phyloP scores from a whole-genome alignment of 2,888 invertebrate species.

The Lycophotia porphyrea region DNA sequence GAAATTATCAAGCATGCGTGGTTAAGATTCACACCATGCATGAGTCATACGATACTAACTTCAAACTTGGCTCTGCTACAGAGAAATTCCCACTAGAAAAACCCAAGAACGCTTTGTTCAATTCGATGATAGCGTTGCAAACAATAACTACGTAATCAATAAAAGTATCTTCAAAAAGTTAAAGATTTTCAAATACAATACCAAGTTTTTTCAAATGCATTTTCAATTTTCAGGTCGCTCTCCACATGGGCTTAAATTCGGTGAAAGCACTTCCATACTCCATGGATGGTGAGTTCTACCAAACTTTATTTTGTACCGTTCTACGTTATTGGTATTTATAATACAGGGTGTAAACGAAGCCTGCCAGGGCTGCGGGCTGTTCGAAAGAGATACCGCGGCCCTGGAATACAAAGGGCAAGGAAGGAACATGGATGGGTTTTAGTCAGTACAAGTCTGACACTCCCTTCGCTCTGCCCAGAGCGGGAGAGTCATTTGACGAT shows the following conservation, averaged over 20 bases:
- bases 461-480: too few relatives aligned
- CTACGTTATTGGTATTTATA: slow-evolving; percentile 14
- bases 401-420: too few relatives aligned
- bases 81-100: slow-evolving; percentile 7
- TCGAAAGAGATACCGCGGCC: too few relatives aligned
- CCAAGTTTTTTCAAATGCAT: background rate
- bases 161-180: background rate
- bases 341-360: background rate
- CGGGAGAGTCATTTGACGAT: too few relatives aligned
- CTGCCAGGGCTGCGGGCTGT: too few relatives aligned
- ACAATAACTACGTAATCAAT: background rate
- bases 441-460: too few relatives aligned
- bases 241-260: background rate
- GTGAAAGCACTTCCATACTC: background rate
- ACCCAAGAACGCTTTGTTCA: background rate
- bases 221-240: slow-evolving; percentile 7
- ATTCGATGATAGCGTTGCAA: background rate
- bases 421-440: too few relatives aligned
- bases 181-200: background rate
- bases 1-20: background rate
- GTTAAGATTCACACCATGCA: background rate
- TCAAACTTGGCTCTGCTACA: background rate
- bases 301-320: background rate
- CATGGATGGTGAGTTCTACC: slow-evolving; percentile 9
- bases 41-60: background rate